Evolutionary conservation across 2,888 invertebrate genomes (phyloP), one percentile per base, ranked within the genome.

Genomic region (Callosobruchus maculatus): DNA sequence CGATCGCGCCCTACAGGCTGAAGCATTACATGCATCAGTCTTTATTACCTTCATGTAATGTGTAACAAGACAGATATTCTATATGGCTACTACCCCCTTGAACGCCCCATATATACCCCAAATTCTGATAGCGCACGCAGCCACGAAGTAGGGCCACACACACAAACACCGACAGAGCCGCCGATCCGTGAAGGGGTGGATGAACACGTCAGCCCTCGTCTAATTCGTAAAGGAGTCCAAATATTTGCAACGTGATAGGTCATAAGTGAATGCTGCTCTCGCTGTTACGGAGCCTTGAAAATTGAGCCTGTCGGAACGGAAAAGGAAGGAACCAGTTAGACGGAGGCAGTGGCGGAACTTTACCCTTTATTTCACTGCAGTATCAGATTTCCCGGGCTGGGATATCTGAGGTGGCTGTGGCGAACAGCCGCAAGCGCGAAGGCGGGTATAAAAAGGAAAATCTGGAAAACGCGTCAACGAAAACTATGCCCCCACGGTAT

Each of bases 261-360:
- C 76, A 76, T 80, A 81, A 81, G 81, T 81, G 81, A 81, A 80
- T 81, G 78, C 49, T 49, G 7, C 49, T 26, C 26, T 26, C 7
- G 26, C 26, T 7, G 26, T 7, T 3, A 18, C 49, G 49, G 49
- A 49, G 49, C 49, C 49, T 49, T 49, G 49, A 49, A 49, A 49
- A 49, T 49, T 49, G 49, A 49, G 49, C 49, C 49, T 18, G 49
- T 49, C 18, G 49, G 49, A 49, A 49, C 18, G 49, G 49, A 49
- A 18, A 18, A 18, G 49, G 49, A 49, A 49, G 49, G 49, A 49
- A 49, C 49, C 18, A 18, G 49, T 49, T 49, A 49, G 13, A 49
- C 13, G 49, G 7, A 1, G 18, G 49, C 49, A 49, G 49, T 49
- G 49, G 49, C 18, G 49, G 49, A 49, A 49, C 13, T 49, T 49